Conservation (phyloP, 2,888 invertebrate species). For the Eupithecia vulgata region DNA sequence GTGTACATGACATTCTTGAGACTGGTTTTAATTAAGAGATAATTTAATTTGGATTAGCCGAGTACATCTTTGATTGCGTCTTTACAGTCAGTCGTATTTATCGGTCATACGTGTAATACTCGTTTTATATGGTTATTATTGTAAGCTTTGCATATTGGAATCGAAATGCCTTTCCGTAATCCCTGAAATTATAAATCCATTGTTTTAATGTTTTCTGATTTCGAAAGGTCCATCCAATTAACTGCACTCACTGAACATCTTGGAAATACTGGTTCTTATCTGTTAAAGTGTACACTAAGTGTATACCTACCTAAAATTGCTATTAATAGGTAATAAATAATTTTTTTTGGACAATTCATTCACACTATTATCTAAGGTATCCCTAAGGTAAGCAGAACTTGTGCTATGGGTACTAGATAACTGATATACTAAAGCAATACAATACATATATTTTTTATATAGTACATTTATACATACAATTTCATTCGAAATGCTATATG, state of each 20-base stretch:
- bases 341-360: no score
- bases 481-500: not conserved
- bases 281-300: not conserved
- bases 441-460: no score
- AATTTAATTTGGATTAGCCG: slow-evolving; percentile 45
- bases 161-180: not conserved
- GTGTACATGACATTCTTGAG: slow-evolving; percentile 39
- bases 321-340: no score
- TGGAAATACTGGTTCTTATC: not conserved
- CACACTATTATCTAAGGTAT: no score
- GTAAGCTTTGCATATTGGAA: slow-evolving; percentile 9
- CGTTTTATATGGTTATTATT: slow-evolving; percentile 25
- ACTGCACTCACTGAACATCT: not conserved
- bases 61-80: slow-evolving; percentile 38
- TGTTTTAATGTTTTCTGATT: slow-evolving; percentile 6
- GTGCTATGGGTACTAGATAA: no score
- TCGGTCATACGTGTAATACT: slow-evolving; percentile 23
- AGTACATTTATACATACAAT: no score
- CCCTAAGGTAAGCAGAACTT: no score
- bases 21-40: slow-evolving; percentile 47
- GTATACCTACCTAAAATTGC: not conserved
- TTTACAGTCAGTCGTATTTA: slow-evolving; percentile 31
- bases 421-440: no score
- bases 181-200: not conserved
- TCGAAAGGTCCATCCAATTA: not conserved